Base-by-base conservation (phyloP, 1,140 invertebrate species). In the Habropoda laboriosa region DNA sequence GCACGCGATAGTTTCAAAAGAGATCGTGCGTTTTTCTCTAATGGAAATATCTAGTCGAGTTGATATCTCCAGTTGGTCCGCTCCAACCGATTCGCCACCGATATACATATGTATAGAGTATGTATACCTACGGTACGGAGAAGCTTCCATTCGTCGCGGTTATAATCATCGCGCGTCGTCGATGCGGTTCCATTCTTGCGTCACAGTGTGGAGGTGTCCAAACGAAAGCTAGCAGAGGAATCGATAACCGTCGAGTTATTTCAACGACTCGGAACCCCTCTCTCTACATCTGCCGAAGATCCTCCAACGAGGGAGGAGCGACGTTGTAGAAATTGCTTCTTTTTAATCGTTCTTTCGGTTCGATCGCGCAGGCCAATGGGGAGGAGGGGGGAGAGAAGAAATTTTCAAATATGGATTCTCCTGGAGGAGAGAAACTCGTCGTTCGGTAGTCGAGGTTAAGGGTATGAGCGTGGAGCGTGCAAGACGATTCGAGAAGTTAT, bases 401-500 rank as follows among this genome's bases (percentile, higher is more conserved):
- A 63, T 51, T 30, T 72, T 49, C 30, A 63, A 47, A 77, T 38
- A 42, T 47, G 45, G 70, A 58, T 53, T 35, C 4, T 47, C 8
- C 0, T 30, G 12, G 38, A 10, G 4, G 40, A 13, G 64, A 47
- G n/a, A 40, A n/a, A n/a, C n/a, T 35, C 55, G 35, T 18, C 40
- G 21, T 63, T 30, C 18, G n/a, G n/a, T n/a, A n/a, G n/a, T n/a
- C 42, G 42, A 53, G 70, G 60, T 72, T 30, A 67, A 72, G 60
- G n/a, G 24, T 30, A 67, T 67, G 60, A 21, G 24, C 45, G 6
- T 45, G 64, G 24, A 49, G 61, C 49, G 45, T 63, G 45, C 21
- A 16, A 40, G 40, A 49, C 49, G 78, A 75, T 57, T 80, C 60
- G 61, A 74, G 61, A 75, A 75, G 78, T 75, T 75, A 63, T 45